Evolutionary conservation across 2,113 vertebrate genomes (phyloP).

Genomic region (Clinocottus analis): DNA sequence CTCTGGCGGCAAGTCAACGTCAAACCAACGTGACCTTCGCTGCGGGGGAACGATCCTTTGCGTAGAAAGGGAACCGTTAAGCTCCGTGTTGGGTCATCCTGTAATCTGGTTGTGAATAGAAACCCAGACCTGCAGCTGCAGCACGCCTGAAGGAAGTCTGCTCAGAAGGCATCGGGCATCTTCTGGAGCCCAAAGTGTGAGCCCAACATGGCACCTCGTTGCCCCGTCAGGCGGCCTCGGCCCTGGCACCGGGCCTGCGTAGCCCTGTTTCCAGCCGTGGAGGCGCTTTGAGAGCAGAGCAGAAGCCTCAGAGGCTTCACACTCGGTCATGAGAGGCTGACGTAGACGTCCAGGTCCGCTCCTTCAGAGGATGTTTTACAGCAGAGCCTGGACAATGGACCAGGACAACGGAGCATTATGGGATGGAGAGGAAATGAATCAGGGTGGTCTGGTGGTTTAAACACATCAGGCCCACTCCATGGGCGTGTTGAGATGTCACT

Average conservation of each 20-base stretch:
- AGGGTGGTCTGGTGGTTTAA: slow-evolving; percentile 25
- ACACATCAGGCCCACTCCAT: background rate
- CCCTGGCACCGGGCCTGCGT: slow-evolving; percentile 27
- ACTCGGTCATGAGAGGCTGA: slow-evolving; percentile 23
- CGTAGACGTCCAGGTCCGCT: slow-evolving; percentile 25
- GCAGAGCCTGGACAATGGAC: slow-evolving; percentile 23
- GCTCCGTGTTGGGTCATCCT: slow-evolving; percentile 47
- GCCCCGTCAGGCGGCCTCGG: slow-evolving; percentile 57
- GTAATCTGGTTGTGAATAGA: slow-evolving; percentile 44
- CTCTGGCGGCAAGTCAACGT: background rate
- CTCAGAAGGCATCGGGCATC: slow-evolving; percentile 50
- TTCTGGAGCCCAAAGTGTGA: slow-evolving; percentile 47
- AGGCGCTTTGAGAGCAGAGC: slow-evolving; percentile 35
- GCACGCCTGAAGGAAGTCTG: slow-evolving; percentile 31
- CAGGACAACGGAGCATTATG: slow-evolving; percentile 31
- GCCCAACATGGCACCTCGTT: slow-evolving; percentile 68
- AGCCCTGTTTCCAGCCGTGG: slow-evolving; percentile 42
- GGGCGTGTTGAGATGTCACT: slow-evolving; percentile 9
- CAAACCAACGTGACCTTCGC: slow-evolving; percentile 6
- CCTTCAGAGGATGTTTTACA: slow-evolving; percentile 49
- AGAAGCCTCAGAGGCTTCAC: too few relatives aligned
- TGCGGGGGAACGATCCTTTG: slow-evolving; percentile 16
- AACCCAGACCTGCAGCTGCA: slow-evolving; percentile 43
- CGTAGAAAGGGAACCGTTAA: slow-evolving; percentile 36
- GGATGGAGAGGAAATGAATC: slow-evolving; percentile 22